Evolutionary conservation across 2,797 vertebrate species (phyloP), one percentile per base, ranked within the genome.

Genomic region (Gadopsis marmoratus): DNA sequence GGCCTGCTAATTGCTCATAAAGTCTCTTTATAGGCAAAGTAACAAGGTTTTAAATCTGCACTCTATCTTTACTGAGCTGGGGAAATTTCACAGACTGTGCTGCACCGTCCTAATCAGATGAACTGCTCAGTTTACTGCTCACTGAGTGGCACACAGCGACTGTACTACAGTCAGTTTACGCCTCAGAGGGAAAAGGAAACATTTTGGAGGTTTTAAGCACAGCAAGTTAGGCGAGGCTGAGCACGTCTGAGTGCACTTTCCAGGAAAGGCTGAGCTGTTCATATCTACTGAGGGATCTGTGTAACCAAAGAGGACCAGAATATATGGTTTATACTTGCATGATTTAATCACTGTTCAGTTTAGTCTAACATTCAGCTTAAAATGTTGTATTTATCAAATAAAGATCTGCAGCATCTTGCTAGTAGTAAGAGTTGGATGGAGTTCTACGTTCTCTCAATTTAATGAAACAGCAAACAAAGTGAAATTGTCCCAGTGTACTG

Each of bases 1-100:
- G 56, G 48, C 41, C 73, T 71, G 79, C 74, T 90, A 92, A 92
- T 89, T 88, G 85, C 86, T 89, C 56, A 5, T 91, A 88, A 93
- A 89, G 72, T 79, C 43, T 71, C 65, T 88, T 84, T 91, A 88
- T 75, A 79, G 82, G 72, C 59, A 47, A 88, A 72, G 73, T 83
- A 89, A 88, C 77, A 21, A 80, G 81, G 83, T 88, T 89, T 88
- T 86, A 90, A 83, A 83, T 85, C 78, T 84, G 74, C 62, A 60
- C 69, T 85, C 71, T 64, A 72, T 88, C 76, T 88, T 89, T 83
- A 86, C 63, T 37, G 65, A 71, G 72, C 78, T 62, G 54, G 12
- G 67, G 80, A 79, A 71, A 63, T 81, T 86, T 87, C 55, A 79
- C 70, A 78, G 71, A 84, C 71, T 77, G 29, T 65, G 43, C 69